Evolutionary conservation across 2,888 invertebrate species (phyloP).

Genomic region (Tigriopus californicus): DNA sequence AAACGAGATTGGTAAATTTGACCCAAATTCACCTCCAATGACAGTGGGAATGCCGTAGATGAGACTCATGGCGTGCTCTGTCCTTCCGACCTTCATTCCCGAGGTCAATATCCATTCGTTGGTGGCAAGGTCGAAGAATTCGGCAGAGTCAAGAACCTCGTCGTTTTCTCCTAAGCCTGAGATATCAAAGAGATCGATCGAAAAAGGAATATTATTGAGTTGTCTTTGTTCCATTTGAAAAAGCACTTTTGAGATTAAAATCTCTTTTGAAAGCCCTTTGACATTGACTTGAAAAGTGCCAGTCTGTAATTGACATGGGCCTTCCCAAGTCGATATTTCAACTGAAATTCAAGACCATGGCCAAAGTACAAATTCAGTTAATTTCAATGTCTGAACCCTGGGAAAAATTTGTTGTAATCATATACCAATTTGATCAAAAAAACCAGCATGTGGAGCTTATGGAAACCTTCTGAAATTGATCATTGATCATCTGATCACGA

Average conservation of each 20-base stretch:
- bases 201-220: not conserved
- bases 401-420: no score
- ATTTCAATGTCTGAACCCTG: no score
- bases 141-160: conserved; percentile 9
- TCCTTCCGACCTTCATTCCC: conserved; percentile 7
- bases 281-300: no score
- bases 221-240: not conserved
- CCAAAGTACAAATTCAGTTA: no score
- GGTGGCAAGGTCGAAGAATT: not conserved
- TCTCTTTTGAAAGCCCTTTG: not conserved
- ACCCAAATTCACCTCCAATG: not conserved
- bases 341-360: no score
- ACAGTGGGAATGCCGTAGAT: conserved; percentile 14
- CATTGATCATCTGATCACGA: not conserved
- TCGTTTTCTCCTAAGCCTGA: conserved; percentile 1
- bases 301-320: not conserved
- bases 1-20: no score
- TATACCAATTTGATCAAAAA: no score
- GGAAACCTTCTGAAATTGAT: no score
- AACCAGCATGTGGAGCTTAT: no score
- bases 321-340: not conserved
- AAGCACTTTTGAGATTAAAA: not conserved
- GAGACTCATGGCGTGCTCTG: conserved; percentile 14
- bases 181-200: not conserved
- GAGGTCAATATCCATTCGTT: conserved; percentile 3